Evolutionary conservation across 1,140 invertebrate genomes (phyloP), one percentile per base, ranked within the genome.

Genomic region (Orchestia grillus): DNA sequence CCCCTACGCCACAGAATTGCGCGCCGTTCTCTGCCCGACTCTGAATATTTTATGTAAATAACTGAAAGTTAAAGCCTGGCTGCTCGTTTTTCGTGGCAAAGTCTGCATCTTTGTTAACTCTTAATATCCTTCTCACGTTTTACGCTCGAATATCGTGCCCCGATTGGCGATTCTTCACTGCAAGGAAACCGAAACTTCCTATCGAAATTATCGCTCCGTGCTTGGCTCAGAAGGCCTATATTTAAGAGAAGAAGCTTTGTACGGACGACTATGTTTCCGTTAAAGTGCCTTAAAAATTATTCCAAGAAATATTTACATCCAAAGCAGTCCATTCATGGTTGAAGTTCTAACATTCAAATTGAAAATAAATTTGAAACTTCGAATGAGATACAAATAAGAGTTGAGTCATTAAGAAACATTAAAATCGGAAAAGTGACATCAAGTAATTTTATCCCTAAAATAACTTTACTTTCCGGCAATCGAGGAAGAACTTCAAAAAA

Each of bases 41-140:
- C 36, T 36, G n/a, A 41, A 44, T 90, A 41, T 90, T 90, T 44
- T 90, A 90, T 90, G 88, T 28, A 90, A 90, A 90, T 90, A 90
- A 44, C 88, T 42, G 15, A 90, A 90, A 90, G 28, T 90, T 90
- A 43, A 42, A 44, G 41, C 88, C 16, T 77, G 11, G 15, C 88
- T 8, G 88, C 88, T 90, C 88, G 43, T 90, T 90, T 90, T 90
- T 90, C 88, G n/a, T 4, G 36, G 36, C 88, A 41, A 41, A 90
- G 88, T 41, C 43, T 90, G n/a, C 88, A 41, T 41, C 88, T 90
- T 90, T 44, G 43, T 90, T 90, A 90, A 90, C 88, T 90, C n/a
- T 43, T 41, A 41, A 90, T 90, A 42, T 90, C 43, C 88, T 42
- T 28, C 41, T 90, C 88, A 90, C 42, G 88, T 90, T 90, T 44